Base-by-base conservation (phyloP, 2,797 vertebrate genomes). In the Gephyroberyx darwinii region DNA sequence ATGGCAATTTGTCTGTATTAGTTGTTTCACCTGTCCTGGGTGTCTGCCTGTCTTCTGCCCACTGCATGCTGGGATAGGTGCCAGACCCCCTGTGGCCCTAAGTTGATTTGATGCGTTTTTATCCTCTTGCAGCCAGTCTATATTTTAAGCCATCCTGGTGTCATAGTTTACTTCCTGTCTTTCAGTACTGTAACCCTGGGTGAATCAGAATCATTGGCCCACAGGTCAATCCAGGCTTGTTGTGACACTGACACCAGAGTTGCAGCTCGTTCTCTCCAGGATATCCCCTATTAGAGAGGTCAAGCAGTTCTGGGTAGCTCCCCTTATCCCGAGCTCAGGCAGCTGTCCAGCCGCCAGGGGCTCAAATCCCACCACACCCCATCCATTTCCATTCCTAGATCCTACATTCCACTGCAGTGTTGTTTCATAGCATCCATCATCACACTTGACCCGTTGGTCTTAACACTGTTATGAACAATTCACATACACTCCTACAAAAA, bases 201-300 rank as follows among this genome's bases (percentile, higher is more conserved):
- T 73, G 59, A 69, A 68, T 83, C 71, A 13, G 74, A 84, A 48
- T 73, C 60, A 78, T 58, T 63, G 1, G 75, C 80, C 63, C 1
- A 7, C 76, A 73, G 86, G 90, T 92, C 88, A 90, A 80, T 86
- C 80, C 75, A 6, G 68, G 80, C 82, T 88, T 90, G 89, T 89
- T 87, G 84, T 86, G 86, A 90, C 86, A 88, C 78, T 62, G 84
- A 87, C 86, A 88, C 82, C 81, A 82, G 82, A 86, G 85, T 88
- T 88, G 82, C 84, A 69, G 64, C 81, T 87, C 62, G 65, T 83
- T 84, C 86, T 82, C 78, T 84, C 54, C 90, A 91, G 93, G 92
- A 92, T 92, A 90, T 92, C 89, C 90, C 88, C 84, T 81, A 90
- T 93, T 93, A 93, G 58, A 86, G 89, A 64, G 86, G 90, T 91